Evolutionary conservation across 1,140 invertebrate species (phyloP).

Genomic region (Archivesica marissinica): DNA sequence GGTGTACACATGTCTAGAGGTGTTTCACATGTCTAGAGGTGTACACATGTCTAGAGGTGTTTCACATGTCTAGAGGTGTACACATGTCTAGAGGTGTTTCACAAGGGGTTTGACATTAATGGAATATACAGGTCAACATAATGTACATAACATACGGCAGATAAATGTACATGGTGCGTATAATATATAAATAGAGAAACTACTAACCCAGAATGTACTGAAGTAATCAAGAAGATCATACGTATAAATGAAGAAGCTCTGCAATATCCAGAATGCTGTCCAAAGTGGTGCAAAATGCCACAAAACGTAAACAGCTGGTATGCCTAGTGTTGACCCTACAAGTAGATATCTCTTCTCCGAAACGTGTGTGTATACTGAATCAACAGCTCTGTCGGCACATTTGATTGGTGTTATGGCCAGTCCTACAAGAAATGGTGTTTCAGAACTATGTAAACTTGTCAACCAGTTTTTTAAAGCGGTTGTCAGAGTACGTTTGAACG

Average conservation of each 20-base stretch:
- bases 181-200: too few species aligned
- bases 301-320: constrained; percentile 79
- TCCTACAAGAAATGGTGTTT: constrained; percentile 87
- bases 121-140: too few species aligned
- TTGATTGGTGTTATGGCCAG: constrained; percentile 90
- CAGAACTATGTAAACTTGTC: constrained; percentile 81
- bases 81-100: too few species aligned
- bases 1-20: too few species aligned
- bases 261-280: constrained; percentile 72
- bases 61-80: too few species aligned
- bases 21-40: too few species aligned
- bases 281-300: constrained; percentile 82
- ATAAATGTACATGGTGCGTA: too few species aligned
- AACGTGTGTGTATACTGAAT: constrained; percentile 87
- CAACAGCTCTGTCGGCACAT: constrained; percentile 89
- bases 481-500: constrained; percentile 92
- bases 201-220: constrained; percentile 81
- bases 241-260: constrained; percentile 72
- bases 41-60: too few species aligned
- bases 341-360: constrained; percentile 79
- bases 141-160: too few species aligned
- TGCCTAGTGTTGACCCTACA: constrained; percentile 68
- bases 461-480: constrained; percentile 89
- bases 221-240: constrained; percentile 81
- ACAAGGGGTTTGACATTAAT: too few species aligned